Conservation (phyloP, 2,888 invertebrate species). For the Acrobasis suavella region DNA sequence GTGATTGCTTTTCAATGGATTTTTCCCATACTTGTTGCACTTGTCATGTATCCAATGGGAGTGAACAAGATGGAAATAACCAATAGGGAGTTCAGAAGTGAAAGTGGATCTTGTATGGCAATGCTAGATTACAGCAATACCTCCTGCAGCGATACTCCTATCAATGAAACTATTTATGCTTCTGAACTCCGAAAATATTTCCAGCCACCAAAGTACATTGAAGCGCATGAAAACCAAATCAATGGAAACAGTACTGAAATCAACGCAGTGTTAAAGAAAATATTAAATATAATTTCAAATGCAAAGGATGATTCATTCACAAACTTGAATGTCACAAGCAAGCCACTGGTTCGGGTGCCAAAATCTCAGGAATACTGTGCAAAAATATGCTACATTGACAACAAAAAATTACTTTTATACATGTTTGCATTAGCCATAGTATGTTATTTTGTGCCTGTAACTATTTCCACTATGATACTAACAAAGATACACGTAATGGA, state of each 20-base stretch:
- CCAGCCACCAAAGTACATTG: conserved; percentile 51
- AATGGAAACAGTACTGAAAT: conserved; percentile 46
- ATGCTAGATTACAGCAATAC: conserved; percentile 52
- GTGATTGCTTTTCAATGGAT: conserved; percentile 66
- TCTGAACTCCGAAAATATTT: conserved; percentile 48
- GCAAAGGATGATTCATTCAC: conserved; percentile 49
- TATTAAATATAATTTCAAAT: conserved; percentile 57
- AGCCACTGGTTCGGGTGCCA: conserved; percentile 44
- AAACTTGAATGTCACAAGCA: conserved; percentile 48
- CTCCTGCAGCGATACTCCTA: conserved; percentile 42
- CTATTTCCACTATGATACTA: conserved; percentile 65
- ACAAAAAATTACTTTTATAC: conserved; percentile 60
- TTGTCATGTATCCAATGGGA: conserved; percentile 66
- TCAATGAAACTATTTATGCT: conserved; percentile 38
- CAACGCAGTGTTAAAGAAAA: conserved; percentile 55
- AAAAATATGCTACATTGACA: conserved; percentile 67
- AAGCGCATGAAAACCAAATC: conserved; percentile 48
- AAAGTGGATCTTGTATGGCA: conserved; percentile 57
- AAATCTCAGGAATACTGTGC: conserved; percentile 55
- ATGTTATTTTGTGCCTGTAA: conserved; percentile 72
- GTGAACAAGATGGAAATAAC: conserved; percentile 51
- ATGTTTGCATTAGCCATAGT: conserved; percentile 62
- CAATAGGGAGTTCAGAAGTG: conserved; percentile 40
- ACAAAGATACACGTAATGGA: conserved; percentile 68
- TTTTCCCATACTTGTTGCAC: conserved; percentile 57